phyloP scores from a whole-genome alignment of 1,140 invertebrate genomes.

The Zelostemma sp. region DNA sequence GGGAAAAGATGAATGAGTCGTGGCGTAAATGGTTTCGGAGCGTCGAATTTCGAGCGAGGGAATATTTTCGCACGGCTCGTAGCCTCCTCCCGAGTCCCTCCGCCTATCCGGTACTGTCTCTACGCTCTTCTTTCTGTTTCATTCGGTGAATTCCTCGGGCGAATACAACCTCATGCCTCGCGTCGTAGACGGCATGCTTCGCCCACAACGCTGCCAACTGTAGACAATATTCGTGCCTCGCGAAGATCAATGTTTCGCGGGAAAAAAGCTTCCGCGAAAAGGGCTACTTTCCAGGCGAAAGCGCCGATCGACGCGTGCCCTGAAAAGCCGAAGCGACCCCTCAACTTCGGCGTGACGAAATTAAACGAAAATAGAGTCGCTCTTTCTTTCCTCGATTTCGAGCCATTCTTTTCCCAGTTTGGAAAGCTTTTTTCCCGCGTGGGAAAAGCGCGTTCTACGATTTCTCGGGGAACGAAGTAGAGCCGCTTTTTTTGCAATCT shows the following conservation, averaged over 20 bases:
- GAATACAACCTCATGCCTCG: conserved; percentile 38
- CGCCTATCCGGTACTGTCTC: conserved; percentile 28
- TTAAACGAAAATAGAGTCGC: conserved; percentile 26
- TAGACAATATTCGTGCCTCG: conserved; percentile 36
- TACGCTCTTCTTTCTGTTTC: conserved; percentile 47
- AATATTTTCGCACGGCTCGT: conserved; percentile 1
- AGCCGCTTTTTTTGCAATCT: conserved; percentile 5
- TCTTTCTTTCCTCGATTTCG: conserved; percentile 27
- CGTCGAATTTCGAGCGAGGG: not conserved
- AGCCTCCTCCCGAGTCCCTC: conserved; percentile 17
- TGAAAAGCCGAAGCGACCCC: too few species aligned
- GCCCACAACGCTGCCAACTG: conserved; percentile 40
- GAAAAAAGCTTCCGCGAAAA: conserved; percentile 16
- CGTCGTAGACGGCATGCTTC: conserved; percentile 41
- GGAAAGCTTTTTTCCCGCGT: too few species aligned
- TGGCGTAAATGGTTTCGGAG: not conserved
- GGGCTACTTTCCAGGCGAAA: not conserved
- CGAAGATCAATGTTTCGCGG: conserved; percentile 33
- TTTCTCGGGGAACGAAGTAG: too few species aligned
- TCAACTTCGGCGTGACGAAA: conserved; percentile 9
- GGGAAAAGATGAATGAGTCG: not conserved
- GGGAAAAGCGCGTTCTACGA: too few species aligned
- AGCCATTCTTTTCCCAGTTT: not conserved
- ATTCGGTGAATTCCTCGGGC: conserved; percentile 45
- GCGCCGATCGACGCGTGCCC: too few species aligned